Evolutionary conservation across 2,113 vertebrate species (phyloP).

Genomic region (Saccopteryx bilineata): DNA sequence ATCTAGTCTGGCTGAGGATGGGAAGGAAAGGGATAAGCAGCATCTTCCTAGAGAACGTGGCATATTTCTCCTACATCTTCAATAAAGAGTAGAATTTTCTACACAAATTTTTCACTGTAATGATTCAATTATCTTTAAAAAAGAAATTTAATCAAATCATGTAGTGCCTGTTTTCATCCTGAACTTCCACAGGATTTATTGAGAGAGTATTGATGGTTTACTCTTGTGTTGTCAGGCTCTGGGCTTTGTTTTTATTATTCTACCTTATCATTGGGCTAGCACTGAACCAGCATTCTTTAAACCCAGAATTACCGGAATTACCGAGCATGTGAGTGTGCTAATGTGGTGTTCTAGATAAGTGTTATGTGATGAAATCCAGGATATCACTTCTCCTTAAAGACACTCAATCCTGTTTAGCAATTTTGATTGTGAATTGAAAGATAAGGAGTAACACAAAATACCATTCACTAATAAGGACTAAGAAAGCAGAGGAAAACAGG

Average conservation of each 20-base stretch:
- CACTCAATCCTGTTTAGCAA: not conserved
- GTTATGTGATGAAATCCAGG: not conserved
- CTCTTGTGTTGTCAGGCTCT: not conserved
- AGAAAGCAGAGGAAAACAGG: not conserved
- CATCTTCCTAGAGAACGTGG: not conserved
- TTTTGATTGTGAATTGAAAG: not conserved
- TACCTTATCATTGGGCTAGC: not conserved
- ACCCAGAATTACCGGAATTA: not conserved
- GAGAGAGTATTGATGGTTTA: not conserved
- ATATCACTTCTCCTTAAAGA: not conserved
- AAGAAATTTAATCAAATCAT: conserved; percentile 21
- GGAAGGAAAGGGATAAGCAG: not conserved
- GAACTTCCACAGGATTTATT: not conserved
- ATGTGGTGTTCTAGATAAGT: not conserved
- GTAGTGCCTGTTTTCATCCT: not conserved
- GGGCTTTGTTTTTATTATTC: not conserved
- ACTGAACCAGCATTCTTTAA: not conserved
- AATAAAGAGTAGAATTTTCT: not conserved
- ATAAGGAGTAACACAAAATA: not conserved
- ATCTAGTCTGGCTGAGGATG: not conserved
- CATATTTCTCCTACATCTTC: not conserved
- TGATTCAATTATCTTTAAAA: not conserved
- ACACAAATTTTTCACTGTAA: not conserved
- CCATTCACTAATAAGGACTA: not conserved
- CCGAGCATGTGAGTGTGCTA: not conserved